Percentiles rank a stretch among this genome's conserved stretches.
Conservation (phyloP, 2,888 invertebrate species). For the Lepidonotus clava region DNA sequence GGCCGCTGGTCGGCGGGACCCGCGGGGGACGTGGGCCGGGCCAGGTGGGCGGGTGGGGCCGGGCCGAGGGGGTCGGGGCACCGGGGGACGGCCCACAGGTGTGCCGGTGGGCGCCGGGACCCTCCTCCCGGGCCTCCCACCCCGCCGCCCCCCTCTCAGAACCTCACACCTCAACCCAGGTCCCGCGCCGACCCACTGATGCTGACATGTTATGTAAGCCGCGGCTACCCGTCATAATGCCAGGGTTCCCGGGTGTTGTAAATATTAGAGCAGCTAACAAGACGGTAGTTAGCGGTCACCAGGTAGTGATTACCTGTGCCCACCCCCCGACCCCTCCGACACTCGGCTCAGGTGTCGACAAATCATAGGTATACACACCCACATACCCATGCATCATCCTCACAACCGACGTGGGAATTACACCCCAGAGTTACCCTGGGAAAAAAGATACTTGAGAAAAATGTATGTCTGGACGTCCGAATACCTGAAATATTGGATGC, state of each 20-base stretch:
- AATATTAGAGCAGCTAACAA: neutral
- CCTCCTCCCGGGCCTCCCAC: neutral
- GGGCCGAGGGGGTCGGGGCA: neutral
- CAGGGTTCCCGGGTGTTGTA: neutral
- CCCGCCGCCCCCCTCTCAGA: too few species aligned
- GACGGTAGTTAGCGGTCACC: neutral
- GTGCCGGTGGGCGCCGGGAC: neutral
- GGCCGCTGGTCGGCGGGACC: neutral
- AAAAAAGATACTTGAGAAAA: too few species aligned
- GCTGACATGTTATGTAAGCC: conserved; percentile 6
- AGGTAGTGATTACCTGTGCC: neutral
- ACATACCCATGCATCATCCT: too few species aligned
- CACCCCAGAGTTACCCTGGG: too few species aligned
- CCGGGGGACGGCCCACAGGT: neutral
- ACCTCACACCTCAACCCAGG: too few species aligned
- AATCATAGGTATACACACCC: too few species aligned
- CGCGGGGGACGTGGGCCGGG: neutral
- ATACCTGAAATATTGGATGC: too few species aligned
- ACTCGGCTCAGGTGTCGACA: neutral
- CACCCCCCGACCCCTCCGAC: neutral
- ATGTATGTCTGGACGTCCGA: too few species aligned
- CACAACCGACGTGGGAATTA: too few species aligned
- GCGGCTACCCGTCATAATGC: neutral
- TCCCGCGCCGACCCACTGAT: too few species aligned
- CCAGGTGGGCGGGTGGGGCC: neutral